These are phyloP conservation scores for Araneus ventricosus DNA, from an alignment of 1,140 invertebrate genomes.

Conservation along the genomic window DNA sequence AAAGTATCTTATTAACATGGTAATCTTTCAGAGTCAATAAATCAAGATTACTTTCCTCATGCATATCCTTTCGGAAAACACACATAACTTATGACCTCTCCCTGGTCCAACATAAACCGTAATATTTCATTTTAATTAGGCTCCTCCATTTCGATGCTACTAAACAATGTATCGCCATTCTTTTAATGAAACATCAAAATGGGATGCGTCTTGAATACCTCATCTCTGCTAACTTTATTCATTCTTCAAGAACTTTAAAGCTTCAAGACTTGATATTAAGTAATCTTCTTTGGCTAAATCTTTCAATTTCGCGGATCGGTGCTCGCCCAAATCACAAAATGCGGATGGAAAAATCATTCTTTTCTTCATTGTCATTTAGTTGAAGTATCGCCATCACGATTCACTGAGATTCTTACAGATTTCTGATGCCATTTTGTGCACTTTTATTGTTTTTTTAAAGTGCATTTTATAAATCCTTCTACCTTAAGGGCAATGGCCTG, in stretches of 20 bases:
- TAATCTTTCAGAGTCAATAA: background rate
- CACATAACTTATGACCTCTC: slow-evolving; percentile 15
- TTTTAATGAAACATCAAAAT: slow-evolving; percentile 20
- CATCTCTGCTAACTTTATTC: background rate
- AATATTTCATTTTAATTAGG: slow-evolving; percentile 22
- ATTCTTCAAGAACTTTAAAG: slow-evolving; percentile 16
- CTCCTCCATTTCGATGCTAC: background rate
- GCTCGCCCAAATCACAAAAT: slow-evolving; percentile 1
- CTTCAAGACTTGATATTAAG: background rate
- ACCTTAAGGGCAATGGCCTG: background rate
- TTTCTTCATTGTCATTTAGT: slow-evolving; percentile 12
- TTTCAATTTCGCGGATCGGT: slow-evolving; percentile 23
- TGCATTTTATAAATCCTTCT: background rate
- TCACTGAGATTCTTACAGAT: background rate
- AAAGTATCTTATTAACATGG: slow-evolving; percentile 6
- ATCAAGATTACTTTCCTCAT: background rate
- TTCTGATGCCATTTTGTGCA: background rate
- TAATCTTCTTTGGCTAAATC: slow-evolving; percentile 15
- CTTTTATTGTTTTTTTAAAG: background rate
- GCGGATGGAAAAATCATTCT: background rate
- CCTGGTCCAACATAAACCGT: background rate
- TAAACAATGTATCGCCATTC: background rate
- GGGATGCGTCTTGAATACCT: background rate
- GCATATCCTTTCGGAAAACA: background rate
- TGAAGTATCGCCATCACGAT: background rate